Percentiles rank a stretch among this genome's conserved stretches.
phyloP scores from a whole-genome alignment of 1,140 invertebrate species.

The Plodia interpunctella region DNA sequence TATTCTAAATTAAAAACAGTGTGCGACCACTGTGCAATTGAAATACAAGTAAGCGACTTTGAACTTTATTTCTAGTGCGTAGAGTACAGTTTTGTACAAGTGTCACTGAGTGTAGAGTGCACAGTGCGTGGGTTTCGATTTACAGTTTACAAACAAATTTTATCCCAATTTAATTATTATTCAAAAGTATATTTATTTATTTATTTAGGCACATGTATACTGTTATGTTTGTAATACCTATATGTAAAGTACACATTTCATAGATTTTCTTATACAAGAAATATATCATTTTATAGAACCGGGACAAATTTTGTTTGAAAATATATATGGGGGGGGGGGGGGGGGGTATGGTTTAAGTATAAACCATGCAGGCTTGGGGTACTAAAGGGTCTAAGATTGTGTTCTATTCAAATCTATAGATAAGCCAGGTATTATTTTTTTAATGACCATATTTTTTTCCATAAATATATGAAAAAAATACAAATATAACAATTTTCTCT shows the following conservation, averaged over 20 bases:
- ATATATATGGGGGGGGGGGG: too few relatives aligned
- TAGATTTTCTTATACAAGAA: too few relatives aligned
- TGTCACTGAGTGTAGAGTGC: conserved; percentile 3
- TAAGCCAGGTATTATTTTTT: too few relatives aligned
- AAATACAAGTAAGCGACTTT: not conserved
- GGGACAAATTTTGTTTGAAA: not conserved
- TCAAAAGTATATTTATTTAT: too few relatives aligned
- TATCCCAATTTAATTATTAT: too few relatives aligned
- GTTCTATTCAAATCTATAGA: conserved; percentile 8
- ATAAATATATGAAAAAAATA: not conserved
- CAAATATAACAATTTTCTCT: too few relatives aligned
- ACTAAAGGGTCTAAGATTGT: conserved; percentile 25
- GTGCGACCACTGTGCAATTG: not conserved
- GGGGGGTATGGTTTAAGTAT: not conserved
- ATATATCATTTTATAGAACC: not conserved
- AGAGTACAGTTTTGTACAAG: conserved; percentile 6
- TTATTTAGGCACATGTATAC: too few relatives aligned
- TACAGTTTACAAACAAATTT: too few relatives aligned
- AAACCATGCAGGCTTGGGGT: not conserved
- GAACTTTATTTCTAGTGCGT: conserved; percentile 5
- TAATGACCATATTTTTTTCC: too few relatives aligned
- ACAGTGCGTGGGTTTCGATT: not conserved
- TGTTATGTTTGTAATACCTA: too few relatives aligned
- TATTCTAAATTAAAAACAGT: too few relatives aligned
- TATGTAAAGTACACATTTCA: too few relatives aligned